These are phyloP conservation scores for Aplocera efformata DNA, from an alignment of 2,888 invertebrate species.

Conservation along the genomic window DNA sequence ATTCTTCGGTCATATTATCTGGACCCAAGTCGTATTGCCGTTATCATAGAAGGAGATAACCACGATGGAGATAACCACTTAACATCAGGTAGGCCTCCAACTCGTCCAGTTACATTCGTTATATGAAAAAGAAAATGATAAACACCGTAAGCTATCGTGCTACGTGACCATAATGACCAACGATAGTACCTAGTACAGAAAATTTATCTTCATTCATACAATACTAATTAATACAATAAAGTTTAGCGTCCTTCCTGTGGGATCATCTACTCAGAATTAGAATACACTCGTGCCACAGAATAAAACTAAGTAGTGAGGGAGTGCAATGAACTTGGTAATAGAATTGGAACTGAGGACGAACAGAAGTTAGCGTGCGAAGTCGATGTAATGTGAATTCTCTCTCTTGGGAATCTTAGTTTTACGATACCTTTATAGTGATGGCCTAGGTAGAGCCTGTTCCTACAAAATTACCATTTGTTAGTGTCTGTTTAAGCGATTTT, in stretches of 20 bases:
- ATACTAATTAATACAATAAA: slow-evolving; percentile 30
- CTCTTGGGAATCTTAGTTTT: slow-evolving; percentile 2
- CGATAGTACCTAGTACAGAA: slow-evolving; percentile 30
- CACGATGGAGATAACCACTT: too few species aligned
- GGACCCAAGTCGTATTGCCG: too few species aligned
- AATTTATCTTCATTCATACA: slow-evolving; percentile 15
- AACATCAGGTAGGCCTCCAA: too few species aligned
- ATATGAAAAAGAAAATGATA: too few species aligned
- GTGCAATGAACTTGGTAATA: slow-evolving; percentile 25
- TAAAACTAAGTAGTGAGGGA: not conserved
- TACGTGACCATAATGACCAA: slow-evolving; percentile 27
- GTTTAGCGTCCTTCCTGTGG: slow-evolving; percentile 29
- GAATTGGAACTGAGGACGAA: slow-evolving; percentile 16
- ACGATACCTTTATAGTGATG: not conserved
- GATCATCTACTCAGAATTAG: slow-evolving; percentile 9
- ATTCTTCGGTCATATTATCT: too few species aligned
- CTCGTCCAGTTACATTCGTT: too few species aligned
- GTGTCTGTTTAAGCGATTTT: too few species aligned
- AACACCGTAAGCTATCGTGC: too few species aligned
- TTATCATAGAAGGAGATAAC: too few species aligned
- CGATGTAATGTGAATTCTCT: slow-evolving; percentile 3
- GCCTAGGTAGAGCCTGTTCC: too few species aligned
- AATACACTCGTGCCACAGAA: slow-evolving; percentile 11
- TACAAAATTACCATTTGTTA: too few species aligned
- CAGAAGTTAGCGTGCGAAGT: slow-evolving; percentile 16